phyloP scores from a whole-genome alignment of 2,113 vertebrate species.

The Apteryx mantelli region DNA sequence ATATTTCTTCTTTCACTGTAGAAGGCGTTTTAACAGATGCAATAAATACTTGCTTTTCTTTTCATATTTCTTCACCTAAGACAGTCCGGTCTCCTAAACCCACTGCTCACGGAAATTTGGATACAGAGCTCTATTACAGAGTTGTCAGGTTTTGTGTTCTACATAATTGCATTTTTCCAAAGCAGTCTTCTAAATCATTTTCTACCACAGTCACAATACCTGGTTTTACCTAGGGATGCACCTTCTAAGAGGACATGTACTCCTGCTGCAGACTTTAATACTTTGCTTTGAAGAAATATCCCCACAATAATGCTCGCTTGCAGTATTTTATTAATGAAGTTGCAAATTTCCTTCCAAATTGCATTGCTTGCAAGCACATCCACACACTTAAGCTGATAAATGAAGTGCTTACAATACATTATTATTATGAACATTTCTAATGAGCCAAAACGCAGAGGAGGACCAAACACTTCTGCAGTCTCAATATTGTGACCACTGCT shows the following conservation, averaged over 20 bases:
- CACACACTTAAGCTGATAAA: neutral
- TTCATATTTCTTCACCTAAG: neutral
- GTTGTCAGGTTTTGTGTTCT: neutral
- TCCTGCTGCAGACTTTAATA: neutral
- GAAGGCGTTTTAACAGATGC: neutral
- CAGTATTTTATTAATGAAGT: neutral
- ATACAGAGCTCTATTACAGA: neutral
- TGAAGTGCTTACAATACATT: neutral
- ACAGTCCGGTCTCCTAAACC: neutral
- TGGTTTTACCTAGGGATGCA: neutral
- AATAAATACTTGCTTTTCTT: neutral
- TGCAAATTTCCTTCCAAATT: conserved; percentile 38
- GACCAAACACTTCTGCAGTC: neutral
- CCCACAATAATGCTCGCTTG: neutral
- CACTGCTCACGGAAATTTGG: neutral
- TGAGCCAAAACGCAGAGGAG: neutral
- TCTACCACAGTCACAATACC: neutral
- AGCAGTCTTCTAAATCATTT: neutral
- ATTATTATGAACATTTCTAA: neutral
- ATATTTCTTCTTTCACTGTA: neutral
- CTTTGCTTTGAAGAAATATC: neutral
- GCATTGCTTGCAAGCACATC: neutral
- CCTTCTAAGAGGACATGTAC: neutral
- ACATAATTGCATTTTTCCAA: neutral
- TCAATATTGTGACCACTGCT: neutral